phyloP scores from a whole-genome alignment of 2,113 vertebrate genomes.

The Choloepus hoffmanni region DNA sequence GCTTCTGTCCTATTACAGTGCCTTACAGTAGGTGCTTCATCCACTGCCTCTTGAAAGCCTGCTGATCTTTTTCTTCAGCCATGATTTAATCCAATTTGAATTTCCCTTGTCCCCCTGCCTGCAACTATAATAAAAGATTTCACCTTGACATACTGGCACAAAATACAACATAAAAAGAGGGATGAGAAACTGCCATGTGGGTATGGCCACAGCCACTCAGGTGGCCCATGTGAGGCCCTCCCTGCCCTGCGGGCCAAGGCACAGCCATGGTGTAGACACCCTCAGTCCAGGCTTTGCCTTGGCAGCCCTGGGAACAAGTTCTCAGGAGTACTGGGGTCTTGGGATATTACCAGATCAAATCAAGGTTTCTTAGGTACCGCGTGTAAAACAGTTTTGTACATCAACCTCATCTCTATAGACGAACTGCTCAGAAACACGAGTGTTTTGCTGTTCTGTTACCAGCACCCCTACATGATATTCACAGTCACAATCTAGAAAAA shows the following conservation, averaged over 20 bases:
- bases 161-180: background rate
- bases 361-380: background rate
- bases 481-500: background rate
- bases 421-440: background rate
- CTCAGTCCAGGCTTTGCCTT: background rate
- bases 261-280: background rate
- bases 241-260: background rate
- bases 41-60: background rate
- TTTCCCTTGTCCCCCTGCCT: background rate
- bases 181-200: background rate
- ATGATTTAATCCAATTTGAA: fast-evolving
- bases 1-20: background rate
- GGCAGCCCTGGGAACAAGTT: background rate
- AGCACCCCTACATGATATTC: background rate
- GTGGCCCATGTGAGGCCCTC: background rate
- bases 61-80: background rate
- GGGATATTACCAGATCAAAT: background rate
- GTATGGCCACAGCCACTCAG: too few relatives aligned
- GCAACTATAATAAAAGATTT: background rate
- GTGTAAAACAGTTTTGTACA: background rate
- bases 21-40: background rate
- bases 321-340: background rate
- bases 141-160: background rate
- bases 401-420: background rate
- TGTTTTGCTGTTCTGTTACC: background rate